These are phyloP conservation scores for Oceanodroma tethys DNA, from an alignment of 2,113 vertebrate species.

Conservation along the genomic window DNA sequence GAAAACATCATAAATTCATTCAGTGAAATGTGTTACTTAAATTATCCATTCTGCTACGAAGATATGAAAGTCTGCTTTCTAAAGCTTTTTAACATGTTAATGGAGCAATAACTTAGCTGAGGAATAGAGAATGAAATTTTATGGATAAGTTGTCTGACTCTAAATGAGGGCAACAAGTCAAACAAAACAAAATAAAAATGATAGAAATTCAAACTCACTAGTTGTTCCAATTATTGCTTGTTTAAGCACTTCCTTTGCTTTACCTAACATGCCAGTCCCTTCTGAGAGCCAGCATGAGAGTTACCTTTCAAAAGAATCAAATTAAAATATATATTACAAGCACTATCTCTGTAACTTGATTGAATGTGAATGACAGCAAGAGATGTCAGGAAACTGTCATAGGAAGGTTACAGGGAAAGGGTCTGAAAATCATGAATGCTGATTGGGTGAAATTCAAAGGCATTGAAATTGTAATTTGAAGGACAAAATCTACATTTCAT, in stretches of 20 bases:
- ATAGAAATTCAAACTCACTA: background rate
- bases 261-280: background rate
- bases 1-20: background rate
- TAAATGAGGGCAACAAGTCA: background rate
- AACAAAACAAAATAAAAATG: background rate
- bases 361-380: background rate
- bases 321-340: background rate
- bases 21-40: background rate
- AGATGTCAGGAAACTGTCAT: background rate
- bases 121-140: background rate
- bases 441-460: background rate
- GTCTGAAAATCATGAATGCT: background rate
- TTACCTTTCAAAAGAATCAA: background rate
- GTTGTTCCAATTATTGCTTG: background rate
- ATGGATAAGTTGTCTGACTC: background rate
- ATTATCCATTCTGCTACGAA: background rate
- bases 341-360: background rate
- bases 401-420: background rate
- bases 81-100: background rate
- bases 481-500: background rate
- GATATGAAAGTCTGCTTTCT: background rate
- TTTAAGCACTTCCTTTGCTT: background rate
- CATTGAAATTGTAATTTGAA: background rate
- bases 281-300: background rate
- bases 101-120: background rate